phyloP scores from a whole-genome alignment of 2,797 vertebrate genomes.

The Chiloscyllium punctatum region DNA sequence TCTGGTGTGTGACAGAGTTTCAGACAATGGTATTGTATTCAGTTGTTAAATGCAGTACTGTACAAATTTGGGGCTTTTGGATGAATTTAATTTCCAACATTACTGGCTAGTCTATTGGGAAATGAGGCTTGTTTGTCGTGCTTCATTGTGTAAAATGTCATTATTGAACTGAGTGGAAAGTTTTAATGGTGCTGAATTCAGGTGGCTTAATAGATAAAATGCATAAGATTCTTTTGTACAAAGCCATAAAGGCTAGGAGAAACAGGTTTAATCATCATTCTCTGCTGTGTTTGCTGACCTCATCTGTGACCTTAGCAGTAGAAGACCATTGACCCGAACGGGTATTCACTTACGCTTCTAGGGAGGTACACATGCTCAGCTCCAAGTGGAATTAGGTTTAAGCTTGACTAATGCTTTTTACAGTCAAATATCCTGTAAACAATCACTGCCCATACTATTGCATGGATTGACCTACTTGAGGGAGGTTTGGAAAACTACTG shows the following conservation, averaged over 20 bases:
- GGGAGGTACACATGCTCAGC: background rate
- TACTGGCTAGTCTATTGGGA: background rate
- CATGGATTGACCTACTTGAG: background rate
- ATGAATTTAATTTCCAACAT: background rate
- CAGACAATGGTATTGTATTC: conserved; percentile 68
- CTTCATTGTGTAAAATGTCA: background rate
- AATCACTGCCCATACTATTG: background rate
- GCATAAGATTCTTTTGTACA: background rate
- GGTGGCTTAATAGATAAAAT: background rate
- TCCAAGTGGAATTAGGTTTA: background rate
- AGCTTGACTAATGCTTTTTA: background rate
- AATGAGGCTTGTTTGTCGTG: background rate
- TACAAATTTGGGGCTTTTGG: background rate
- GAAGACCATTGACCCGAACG: background rate
- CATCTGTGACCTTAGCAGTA: background rate
- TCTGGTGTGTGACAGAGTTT: conserved; percentile 84
- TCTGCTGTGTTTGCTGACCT: background rate
- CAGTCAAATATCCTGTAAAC: background rate
- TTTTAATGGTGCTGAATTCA: background rate
- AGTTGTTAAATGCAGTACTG: background rate
- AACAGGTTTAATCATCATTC: background rate
- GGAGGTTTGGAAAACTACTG: background rate
- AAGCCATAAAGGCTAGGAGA: background rate
- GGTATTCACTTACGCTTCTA: background rate
- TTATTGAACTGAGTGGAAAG: background rate